A percentile compares a stretch with the other conserved stretches of the same genome.
Evolutionary conservation across 1,140 invertebrate genomes (phyloP).

Genomic region (Philotrypesis tridentata): DNA sequence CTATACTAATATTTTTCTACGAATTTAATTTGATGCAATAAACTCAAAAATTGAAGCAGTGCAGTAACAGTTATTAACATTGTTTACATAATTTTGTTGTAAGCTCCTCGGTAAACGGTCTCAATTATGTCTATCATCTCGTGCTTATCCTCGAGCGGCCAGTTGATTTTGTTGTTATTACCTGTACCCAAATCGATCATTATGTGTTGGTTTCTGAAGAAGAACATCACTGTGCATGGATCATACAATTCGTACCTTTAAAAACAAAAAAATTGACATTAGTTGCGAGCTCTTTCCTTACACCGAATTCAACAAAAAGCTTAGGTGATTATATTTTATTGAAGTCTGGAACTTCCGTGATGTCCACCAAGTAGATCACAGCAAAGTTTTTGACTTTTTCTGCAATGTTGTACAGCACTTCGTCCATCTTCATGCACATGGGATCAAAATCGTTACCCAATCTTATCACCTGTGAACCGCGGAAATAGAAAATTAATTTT

Average conservation of each 20-base stretch:
- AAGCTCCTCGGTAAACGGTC: conserved; percentile 97
- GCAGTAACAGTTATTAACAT: conserved; percentile 43
- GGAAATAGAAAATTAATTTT: conserved; percentile 50
- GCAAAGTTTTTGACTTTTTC: conserved; percentile 99
- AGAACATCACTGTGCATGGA: conserved; percentile 99
- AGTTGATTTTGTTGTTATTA: conserved; percentile 99
- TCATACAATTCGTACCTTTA: conserved; percentile 98
- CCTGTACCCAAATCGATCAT: no score
- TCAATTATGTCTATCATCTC: conserved; percentile 99
- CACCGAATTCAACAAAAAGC: conserved; percentile 22
- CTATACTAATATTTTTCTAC: not conserved
- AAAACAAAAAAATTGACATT: conserved; percentile 54
- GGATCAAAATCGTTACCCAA: conserved; percentile 99
- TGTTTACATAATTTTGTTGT: conserved; percentile 31
- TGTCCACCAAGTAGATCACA: conserved; percentile 98
- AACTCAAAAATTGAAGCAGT: conserved; percentile 35
- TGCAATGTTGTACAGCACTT: conserved; percentile 97
- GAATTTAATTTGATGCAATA: conserved; percentile 5
- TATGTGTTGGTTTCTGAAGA: conserved; percentile 99
- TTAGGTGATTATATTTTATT: conserved; percentile 91
- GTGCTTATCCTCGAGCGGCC: conserved; percentile 98
- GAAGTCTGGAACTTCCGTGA: conserved; percentile 98
- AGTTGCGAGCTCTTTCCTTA: not conserved
- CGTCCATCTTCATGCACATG: conserved; percentile 99
- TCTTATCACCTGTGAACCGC: conserved; percentile 84